These are phyloP conservation scores for Cyrtorhinus lividipennis DNA, from an alignment of 1,140 invertebrate species.

Conservation along the genomic window DNA sequence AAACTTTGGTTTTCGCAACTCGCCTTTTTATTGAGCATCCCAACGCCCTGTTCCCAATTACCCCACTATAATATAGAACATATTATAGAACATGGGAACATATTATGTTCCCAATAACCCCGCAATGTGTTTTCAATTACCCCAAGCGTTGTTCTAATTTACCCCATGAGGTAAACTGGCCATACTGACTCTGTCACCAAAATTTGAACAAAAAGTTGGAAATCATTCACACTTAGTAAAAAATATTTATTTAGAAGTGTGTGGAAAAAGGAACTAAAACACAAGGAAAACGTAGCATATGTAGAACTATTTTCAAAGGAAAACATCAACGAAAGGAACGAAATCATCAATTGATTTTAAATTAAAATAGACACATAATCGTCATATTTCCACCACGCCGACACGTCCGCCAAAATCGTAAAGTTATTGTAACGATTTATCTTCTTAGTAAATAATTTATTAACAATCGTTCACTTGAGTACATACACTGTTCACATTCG, in stretches of 20 bases:
- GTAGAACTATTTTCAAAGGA: background rate
- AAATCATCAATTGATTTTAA: too few species aligned
- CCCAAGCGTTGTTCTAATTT: background rate
- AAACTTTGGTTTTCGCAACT: too few species aligned
- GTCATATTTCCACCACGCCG: background rate
- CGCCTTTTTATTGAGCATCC: background rate
- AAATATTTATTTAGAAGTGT: background rate
- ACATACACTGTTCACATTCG: too few species aligned
- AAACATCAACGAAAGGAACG: background rate
- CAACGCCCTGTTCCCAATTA: background rate
- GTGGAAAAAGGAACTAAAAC: background rate
- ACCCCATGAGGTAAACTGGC: too few species aligned
- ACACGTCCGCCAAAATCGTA: background rate
- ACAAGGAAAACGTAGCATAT: background rate
- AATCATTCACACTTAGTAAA: background rate
- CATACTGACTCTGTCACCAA: background rate
- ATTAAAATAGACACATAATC: background rate
- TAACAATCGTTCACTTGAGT: too few species aligned
- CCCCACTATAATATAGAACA: background rate
- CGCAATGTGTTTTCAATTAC: background rate
- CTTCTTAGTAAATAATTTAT: too few species aligned
- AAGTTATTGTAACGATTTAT: too few species aligned
- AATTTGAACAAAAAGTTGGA: background rate
- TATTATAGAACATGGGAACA: too few species aligned
- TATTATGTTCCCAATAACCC: background rate